These are phyloP conservation scores for Myripristis murdjan DNA, from an alignment of 2,797 vertebrate species.

Conservation along the genomic window DNA sequence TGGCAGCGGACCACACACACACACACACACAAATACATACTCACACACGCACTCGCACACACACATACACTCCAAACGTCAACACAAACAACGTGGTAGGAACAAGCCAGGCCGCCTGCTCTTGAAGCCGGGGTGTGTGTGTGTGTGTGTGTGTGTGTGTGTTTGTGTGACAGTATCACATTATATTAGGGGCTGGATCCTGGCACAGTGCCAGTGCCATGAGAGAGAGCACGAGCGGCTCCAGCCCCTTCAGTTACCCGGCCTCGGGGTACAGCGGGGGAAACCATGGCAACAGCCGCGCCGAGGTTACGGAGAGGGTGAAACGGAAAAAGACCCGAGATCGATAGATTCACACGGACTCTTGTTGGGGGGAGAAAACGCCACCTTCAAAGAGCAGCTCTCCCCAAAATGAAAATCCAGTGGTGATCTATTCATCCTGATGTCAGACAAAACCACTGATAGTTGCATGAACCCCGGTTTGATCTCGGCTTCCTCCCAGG, in stretches of 20 bases:
- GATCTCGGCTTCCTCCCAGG: too few species aligned
- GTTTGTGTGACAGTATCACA: conserved; percentile 72
- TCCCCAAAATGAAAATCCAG: too few species aligned
- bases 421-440: too few species aligned
- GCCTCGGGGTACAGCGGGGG: conserved; percentile 7
- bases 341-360: conserved; percentile 32
- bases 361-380: too few species aligned
- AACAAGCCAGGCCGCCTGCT: conserved; percentile 47
- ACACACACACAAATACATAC: conserved; percentile 49
- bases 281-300: conserved; percentile 55
- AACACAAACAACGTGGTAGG: conserved; percentile 72
- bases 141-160: too few species aligned
- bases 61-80: conserved; percentile 43
- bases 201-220: conserved; percentile 60
- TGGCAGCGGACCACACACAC: conserved; percentile 72
- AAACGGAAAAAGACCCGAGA: conserved; percentile 49
- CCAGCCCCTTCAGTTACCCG: conserved; percentile 36
- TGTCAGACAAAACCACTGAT: too few species aligned
- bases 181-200: conserved; percentile 60
- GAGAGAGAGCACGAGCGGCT: conserved; percentile 58
- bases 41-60: too few species aligned
- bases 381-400: too few species aligned
- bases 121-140: conserved; percentile 51
- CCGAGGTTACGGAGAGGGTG: conserved; percentile 50
- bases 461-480: too few species aligned